Evolutionary conservation across 2,113 vertebrate species (phyloP), one percentile per base, ranked within the genome.

Genomic region (Entelurus aequoreus): DNA sequence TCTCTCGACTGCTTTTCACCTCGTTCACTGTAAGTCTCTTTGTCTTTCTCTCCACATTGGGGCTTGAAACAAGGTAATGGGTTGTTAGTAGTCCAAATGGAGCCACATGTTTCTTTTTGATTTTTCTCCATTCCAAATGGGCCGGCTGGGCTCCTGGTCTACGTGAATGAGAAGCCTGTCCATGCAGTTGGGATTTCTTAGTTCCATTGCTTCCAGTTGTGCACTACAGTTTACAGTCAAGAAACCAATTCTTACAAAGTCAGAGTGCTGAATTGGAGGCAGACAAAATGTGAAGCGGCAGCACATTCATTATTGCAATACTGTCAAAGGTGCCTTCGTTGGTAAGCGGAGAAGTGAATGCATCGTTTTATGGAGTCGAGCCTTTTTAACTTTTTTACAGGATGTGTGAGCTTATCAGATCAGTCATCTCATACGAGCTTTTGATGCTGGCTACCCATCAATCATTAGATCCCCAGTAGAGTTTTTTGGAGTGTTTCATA

Each of bases 1-100:
- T 85, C 87, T 88, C 91, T 93, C 75, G 86, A 88, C 91, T 93
- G 90, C 85, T 91, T 88, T 88, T 76, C 81, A 85, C 83, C 76
- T 85, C 77, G 86, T 88, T 80, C 86, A 84, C 77, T 81, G 68
- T 77, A 71, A 83, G 80, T 77, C 79, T 75, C 84, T 63, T 87
- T 81, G 84, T 88, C 84, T 87, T 86, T 90, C 86, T 91, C 92
- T 90, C 92, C 92, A 93, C 94, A 94, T 92, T 89, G 94, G 93
- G 94, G 94, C 95, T 96, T 96, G 92, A 96, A 95, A 93, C 84
- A 82, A 90, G 81, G 84, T 79, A 63, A 83, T 15, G 53, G 76
- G 59, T 76, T 74, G 54, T 71, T 76, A 76, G 64, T 60, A 54
- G 71, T 76, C 65, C 62, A 80, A 79, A 81, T 59, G 5, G 77